These are phyloP conservation scores for Linnaemya vulpina DNA, from an alignment of 2,888 invertebrate genomes.

Conservation along the genomic window DNA sequence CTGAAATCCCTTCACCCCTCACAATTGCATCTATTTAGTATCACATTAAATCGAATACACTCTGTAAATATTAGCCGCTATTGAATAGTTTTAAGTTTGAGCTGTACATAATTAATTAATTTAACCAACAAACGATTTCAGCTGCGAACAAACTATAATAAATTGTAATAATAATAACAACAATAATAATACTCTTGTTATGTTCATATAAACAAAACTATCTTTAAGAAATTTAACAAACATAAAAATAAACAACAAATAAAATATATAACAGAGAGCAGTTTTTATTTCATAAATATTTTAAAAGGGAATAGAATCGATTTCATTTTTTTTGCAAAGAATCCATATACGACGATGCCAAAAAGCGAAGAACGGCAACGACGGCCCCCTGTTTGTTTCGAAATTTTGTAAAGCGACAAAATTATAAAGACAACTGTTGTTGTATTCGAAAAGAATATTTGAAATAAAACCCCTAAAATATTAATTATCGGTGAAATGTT, in stretches of 20 bases:
- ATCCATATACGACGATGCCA: too few relatives aligned
- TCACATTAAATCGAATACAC: slow-evolving; percentile 7
- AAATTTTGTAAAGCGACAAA: too few relatives aligned
- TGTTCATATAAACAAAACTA: slow-evolving; percentile 63
- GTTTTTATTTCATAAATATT: background rate
- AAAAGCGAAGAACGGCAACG: too few relatives aligned
- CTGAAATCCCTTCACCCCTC: background rate
- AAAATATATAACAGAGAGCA: background rate
- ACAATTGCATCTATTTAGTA: slow-evolving; percentile 21
- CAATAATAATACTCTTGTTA: slow-evolving; percentile 66
- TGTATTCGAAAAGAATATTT: too few relatives aligned
- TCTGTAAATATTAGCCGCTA: slow-evolving; percentile 52
- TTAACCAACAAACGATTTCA: slow-evolving; percentile 42
- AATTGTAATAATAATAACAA: background rate
- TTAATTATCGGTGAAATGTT: too few relatives aligned
- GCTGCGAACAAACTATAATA: slow-evolving; percentile 2
- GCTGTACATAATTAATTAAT: slow-evolving; percentile 58
- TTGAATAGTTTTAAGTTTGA: slow-evolving; percentile 60
- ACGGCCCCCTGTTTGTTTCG: too few relatives aligned
- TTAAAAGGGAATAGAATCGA: background rate
- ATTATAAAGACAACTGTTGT: too few relatives aligned
- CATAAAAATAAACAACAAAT: slow-evolving; percentile 45
- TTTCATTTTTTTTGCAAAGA: background rate
- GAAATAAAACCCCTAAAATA: too few relatives aligned
- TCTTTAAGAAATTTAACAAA: slow-evolving; percentile 69